Evolutionary conservation across 2,797 vertebrate genomes (phyloP), one percentile per base, ranked within the genome.

Genomic region (Microctenopoma steveboyesi): DNA sequence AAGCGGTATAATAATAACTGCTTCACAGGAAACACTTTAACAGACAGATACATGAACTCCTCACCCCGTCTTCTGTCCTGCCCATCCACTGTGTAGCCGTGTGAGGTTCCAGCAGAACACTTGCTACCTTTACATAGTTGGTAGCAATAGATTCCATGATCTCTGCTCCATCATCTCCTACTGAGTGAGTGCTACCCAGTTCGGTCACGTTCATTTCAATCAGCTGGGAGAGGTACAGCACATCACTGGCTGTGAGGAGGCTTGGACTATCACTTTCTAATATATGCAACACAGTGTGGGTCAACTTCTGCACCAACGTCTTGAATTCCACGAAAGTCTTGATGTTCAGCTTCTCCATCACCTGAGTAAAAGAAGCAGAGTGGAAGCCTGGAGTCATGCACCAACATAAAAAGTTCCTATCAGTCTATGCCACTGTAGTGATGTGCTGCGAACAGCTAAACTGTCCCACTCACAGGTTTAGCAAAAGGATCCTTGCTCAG

Each of bases 101-200:
- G 43, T 80, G 57, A 8, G 92, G 89, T 68, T 93, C 91, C 54
- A 95, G 83, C 72, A 94, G 86, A 75, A 90, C 53, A 71, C 91
- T 94, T 1, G 93, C 92, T 73, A 92, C 61, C 53, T 91, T 88
- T 42, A 95, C 58, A 15, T 91, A 94, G 88, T 85, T 89, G 16
- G 87, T 91, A 18, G 91, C 86, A 46, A 95, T 86, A 62, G 92
- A 91, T 18, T 84, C 79, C 77, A 94, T 84, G 63, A 83, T 64
- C 47, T 87, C 88, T 35, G 80, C 72, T 39, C 86, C 49, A 61
- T 81, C 71, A 2, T 39, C 39, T 50, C 62, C 28, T 7, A 69
- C n/a, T 3, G 74, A 35, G 10, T 2, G 43, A 47, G 62, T 5
- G 1, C 47, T 47, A 6, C 64, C 39, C 37, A 52, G 43, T 12